These are phyloP conservation scores for Pagetopsis macropterus DNA, from an alignment of 2,797 vertebrate genomes.

Conservation along the genomic window DNA sequence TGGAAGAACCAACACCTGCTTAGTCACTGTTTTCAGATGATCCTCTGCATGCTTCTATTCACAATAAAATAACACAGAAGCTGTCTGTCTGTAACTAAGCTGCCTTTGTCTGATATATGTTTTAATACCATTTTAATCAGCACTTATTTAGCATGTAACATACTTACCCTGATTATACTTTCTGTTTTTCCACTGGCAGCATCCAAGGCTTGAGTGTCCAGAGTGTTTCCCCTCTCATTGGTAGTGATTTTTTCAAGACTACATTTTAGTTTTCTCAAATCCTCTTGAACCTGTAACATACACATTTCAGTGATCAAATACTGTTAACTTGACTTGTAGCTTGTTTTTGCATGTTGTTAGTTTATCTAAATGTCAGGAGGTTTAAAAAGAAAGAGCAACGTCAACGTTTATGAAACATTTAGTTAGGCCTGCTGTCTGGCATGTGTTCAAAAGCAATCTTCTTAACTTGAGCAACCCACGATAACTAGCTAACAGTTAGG, in stretches of 20 bases:
- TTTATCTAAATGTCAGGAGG: background rate
- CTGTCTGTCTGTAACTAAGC: background rate
- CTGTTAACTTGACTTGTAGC: too few species aligned
- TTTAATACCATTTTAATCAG: background rate
- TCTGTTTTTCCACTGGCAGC: conserved; percentile 80
- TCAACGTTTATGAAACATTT: background rate
- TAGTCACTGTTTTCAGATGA: conserved; percentile 80
- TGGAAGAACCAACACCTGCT: conserved; percentile 80
- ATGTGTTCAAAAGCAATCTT: background rate
- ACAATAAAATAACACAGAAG: conserved; percentile 17
- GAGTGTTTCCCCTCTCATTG: conserved; percentile 36
- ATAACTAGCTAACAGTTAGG: background rate
- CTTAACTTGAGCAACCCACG: background rate
- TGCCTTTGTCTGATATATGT: background rate
- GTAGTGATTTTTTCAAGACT: conserved; percentile 60
- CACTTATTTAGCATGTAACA: conserved; percentile 6
- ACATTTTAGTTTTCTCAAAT: conserved; percentile 80
- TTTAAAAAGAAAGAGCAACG: background rate
- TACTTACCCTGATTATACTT: conserved; percentile 67
- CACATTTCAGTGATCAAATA: conserved; percentile 4
- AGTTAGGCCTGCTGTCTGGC: background rate
- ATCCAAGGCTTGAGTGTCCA: conserved; percentile 80
- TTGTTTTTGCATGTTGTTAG: background rate
- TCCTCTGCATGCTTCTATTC: conserved; percentile 75
- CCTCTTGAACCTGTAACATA: conserved; percentile 84